Conservation (phyloP, 2,113 vertebrate species). For the Gopherus flavomarginatus region DNA sequence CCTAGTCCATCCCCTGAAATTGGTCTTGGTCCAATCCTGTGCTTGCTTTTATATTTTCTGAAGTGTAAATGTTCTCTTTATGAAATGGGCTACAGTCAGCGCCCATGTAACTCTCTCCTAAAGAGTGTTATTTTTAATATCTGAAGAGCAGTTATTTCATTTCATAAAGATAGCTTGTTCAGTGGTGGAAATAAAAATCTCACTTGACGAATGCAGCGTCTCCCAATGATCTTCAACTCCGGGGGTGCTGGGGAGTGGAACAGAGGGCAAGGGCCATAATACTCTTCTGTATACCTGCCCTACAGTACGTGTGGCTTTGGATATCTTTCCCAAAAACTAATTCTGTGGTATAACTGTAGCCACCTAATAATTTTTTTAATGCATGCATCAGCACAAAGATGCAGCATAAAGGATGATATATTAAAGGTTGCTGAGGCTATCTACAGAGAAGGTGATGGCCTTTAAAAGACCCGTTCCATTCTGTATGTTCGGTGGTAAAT, state of each 20-base stretch:
- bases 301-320: slow-evolving; percentile 27
- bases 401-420: neutral
- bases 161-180: slow-evolving; percentile 83
- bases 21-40: slow-evolving; percentile 74
- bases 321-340: slow-evolving; percentile 54
- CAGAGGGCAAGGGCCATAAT: slow-evolving; percentile 49
- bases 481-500: neutral
- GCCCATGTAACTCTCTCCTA: slow-evolving; percentile 72
- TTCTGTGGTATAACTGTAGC: slow-evolving; percentile 48
- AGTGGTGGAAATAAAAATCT: slow-evolving; percentile 68
- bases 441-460: neutral
- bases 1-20: slow-evolving; percentile 50
- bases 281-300: slow-evolving; percentile 62
- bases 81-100: slow-evolving; percentile 56
- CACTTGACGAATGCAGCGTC: slow-evolving; percentile 77
- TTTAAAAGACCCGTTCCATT: neutral
- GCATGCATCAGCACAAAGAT: neutral
- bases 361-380: slow-evolving; percentile 66
- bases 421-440: slow-evolving; percentile 23
- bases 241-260: neutral
- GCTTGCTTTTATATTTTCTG: slow-evolving; percentile 64
- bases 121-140: slow-evolving; percentile 83
- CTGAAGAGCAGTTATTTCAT: slow-evolving; percentile 77
- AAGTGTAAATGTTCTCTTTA: slow-evolving; percentile 78
- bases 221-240: slow-evolving; percentile 67